A percentile compares a stretch with the other conserved stretches of the same genome.
These are phyloP conservation scores for Apamea sordens DNA, from an alignment of 2,888 invertebrate genomes.

Conservation along the genomic window DNA sequence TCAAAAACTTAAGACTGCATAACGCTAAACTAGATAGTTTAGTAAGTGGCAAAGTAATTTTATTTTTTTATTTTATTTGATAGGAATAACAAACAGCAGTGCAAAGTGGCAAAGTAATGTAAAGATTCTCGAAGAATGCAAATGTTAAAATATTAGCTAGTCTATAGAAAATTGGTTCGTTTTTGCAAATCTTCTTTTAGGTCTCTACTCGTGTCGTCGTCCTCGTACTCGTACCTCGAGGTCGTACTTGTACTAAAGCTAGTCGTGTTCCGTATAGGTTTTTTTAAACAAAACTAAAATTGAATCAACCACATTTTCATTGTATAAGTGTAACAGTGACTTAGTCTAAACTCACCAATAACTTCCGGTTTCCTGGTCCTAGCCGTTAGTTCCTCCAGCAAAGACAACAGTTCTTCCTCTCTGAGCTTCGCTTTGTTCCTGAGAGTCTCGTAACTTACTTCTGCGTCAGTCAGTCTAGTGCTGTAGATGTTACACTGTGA, in stretches of 20 bases:
- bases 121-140: not conserved
- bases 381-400: conserved; percentile 79
- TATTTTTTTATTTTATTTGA: no score
- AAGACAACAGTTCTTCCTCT: conserved; percentile 89
- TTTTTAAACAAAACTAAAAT: not conserved
- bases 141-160: not conserved
- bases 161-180: not conserved
- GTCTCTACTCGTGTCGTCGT: no score
- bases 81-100: no score
- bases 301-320: not conserved
- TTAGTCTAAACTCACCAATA: conserved; percentile 71
- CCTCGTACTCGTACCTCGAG: no score
- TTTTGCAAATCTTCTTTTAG: not conserved
- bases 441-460: conserved; percentile 89
- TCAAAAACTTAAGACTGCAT: not conserved
- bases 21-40: not conserved
- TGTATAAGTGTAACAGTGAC: not conserved
- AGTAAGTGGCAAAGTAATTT: not conserved
- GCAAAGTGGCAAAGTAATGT: not conserved
- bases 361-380: conserved; percentile 70
- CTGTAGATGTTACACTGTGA: conserved; percentile 73
- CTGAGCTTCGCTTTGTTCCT: conserved; percentile 88
- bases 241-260: not conserved
- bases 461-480: conserved; percentile 84
- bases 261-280: not conserved